A percentile compares a stretch with the other conserved stretches of the same genome.
These are phyloP conservation scores for Vespertilio murinus DNA, from an alignment of 2,797 vertebrate species.

Conservation along the genomic window DNA sequence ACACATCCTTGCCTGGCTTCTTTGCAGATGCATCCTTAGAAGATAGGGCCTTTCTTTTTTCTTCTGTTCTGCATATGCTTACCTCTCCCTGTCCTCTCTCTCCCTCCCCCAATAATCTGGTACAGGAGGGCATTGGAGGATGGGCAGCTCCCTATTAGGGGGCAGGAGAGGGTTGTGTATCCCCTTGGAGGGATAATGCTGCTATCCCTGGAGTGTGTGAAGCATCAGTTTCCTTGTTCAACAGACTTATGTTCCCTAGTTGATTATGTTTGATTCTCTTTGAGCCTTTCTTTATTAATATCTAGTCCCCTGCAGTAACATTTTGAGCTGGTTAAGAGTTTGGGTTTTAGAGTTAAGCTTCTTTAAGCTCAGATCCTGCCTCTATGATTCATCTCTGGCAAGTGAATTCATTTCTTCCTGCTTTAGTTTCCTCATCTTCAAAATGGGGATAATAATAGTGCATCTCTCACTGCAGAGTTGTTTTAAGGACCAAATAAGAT, in stretches of 20 bases:
- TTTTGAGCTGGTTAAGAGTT: neutral
- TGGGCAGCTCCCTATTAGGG: neutral
- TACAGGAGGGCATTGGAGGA: neutral
- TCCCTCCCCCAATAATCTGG: neutral
- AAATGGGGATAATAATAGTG: neutral
- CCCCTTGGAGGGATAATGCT: neutral
- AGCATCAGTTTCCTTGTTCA: neutral
- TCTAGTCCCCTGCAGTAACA: neutral
- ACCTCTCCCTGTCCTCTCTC: neutral
- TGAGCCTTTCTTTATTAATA: neutral
- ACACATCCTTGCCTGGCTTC: conserved; percentile 52
- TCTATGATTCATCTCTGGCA: neutral
- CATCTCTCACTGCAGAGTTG: neutral
- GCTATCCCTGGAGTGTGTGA: neutral
- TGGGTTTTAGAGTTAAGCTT: neutral
- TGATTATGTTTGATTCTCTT: neutral
- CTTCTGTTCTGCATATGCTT: neutral
- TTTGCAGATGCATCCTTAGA: conserved; percentile 69
- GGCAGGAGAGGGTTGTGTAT: neutral
- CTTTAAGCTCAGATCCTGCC: neutral
- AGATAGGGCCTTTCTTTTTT: neutral
- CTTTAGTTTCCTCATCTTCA: neutral
- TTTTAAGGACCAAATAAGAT: neutral
- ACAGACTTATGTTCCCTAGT: neutral
- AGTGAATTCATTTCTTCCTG: neutral